Conservation (phyloP, 2,113 vertebrate species). For the Corapipo altera region DNA sequence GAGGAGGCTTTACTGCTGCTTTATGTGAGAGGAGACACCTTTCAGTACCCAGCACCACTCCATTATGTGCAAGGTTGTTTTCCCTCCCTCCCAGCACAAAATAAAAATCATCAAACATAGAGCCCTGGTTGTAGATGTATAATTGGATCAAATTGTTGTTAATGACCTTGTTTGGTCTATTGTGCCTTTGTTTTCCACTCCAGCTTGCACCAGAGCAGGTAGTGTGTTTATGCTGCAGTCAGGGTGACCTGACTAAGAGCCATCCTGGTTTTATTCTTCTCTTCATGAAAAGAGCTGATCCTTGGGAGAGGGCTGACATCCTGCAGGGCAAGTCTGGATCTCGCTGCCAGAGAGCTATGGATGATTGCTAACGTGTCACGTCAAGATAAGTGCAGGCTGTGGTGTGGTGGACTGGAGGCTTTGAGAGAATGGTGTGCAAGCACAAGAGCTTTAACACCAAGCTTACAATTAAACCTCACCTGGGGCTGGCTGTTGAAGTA, state of each 20-base stretch:
- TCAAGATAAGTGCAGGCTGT: background rate
- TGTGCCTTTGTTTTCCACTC: conserved; percentile 30
- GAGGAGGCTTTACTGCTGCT: background rate
- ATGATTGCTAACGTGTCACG: background rate
- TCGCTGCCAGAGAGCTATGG: background rate
- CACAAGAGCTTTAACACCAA: background rate
- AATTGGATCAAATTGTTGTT: conserved; percentile 24
- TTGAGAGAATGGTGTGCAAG: fast-evolving
- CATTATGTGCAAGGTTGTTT: background rate
- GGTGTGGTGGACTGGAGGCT: background rate
- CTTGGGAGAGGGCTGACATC: background rate
- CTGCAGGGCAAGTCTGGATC: background rate
- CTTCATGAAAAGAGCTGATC: background rate
- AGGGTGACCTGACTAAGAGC: conserved; percentile 31
- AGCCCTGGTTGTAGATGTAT: background rate
- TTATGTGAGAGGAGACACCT: background rate
- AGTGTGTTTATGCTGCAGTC: background rate
- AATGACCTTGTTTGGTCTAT: conserved; percentile 20
- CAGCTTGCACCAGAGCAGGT: conserved; percentile 7
- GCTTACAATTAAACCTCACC: conserved; percentile 24
- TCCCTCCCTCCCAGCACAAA: background rate
- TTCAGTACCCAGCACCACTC: background rate
- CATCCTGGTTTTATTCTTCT: conserved; percentile 15
- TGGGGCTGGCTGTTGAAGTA: conserved; percentile 5
- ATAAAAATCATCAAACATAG: background rate